Conservation (phyloP, 2,797 vertebrate genomes). For the Rallus crepitans region DNA sequence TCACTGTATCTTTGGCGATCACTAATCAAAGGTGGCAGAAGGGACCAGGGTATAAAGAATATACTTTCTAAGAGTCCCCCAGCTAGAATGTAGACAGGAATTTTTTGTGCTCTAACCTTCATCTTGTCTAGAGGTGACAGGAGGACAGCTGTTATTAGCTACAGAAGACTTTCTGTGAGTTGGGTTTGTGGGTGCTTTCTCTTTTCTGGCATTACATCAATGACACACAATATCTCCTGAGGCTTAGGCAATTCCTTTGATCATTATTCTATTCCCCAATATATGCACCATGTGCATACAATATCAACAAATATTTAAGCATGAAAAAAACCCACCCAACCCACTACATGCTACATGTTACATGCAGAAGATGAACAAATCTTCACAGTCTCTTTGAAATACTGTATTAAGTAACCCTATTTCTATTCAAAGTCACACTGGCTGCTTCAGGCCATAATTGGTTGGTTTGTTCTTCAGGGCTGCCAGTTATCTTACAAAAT, state of each 20-base stretch:
- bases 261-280: conserved; percentile 5
- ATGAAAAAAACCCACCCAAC: too few relatives aligned
- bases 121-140: background rate
- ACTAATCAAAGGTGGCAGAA: background rate
- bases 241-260: conserved; percentile 13
- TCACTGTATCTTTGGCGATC: background rate
- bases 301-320: conserved; percentile 15
- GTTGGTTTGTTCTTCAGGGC: conserved; percentile 17
- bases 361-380: conserved; percentile 1
- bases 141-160: background rate
- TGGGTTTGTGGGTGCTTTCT: conserved; percentile 5
- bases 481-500: conserved; percentile 50
- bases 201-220: background rate
- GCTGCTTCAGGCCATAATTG: conserved; percentile 61
- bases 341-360: background rate
- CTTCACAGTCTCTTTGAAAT: conserved; percentile 9
- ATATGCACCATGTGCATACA: background rate
- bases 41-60: background rate
- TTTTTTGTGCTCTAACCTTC: background rate
- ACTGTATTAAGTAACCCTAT: conserved; percentile 27
- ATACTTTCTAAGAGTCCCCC: background rate
- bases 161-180: background rate
- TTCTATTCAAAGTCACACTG: conserved; percentile 56
- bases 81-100: background rate
- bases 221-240: background rate